Evolutionary conservation across 2,888 invertebrate species (phyloP), one percentile per base, ranked within the genome.

Genomic region (Melipona beecheii): DNA sequence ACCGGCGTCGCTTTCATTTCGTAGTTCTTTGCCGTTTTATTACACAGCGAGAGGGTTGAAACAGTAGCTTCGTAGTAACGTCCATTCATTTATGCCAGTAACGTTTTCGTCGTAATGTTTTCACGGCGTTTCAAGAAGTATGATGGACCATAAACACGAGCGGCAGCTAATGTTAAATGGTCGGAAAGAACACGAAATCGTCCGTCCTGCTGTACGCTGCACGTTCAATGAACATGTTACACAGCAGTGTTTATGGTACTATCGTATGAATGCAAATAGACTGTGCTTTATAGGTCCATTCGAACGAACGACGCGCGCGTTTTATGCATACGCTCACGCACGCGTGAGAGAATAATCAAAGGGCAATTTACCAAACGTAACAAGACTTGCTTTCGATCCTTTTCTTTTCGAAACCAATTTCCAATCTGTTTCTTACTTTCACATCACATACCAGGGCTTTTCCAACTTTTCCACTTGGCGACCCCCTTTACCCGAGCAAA

Each of bases 141-240:
- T 50, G 78, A 72, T 36, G 68, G 69, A 31, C 54, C 69, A 71
- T 72, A 75, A 68, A 73, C 43, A 11, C 9, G 80, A 75, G 76
- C 75, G 72, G 75, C 85, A 72, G 65, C 72, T 76, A 79, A 78
- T 78, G 90, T 90, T 90, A 90, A 90, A 90, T 89, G 89, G 89
- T 88, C 77, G 87, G 90, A 90, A 90, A 90, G 90, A 86, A 88
- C 83, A 82, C 83, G 87, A 84, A 82, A 87, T 84, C 85, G 83
- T 88, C 80, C 60, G 60, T 78, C 80, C 78, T 78, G 82, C 31
- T 73, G 19, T 15, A 15, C n/a, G 13, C n/a, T 62, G 58, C 73
- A 24, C 79, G 27, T 66, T n/a, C 49, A 72, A 72, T 49, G 79
- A 49, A 27, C 58, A 36, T 56, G 52, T 58, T 54, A 58, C 56